phyloP scores from a whole-genome alignment of 2,797 vertebrate species.

The Lutjanus campechanus region DNA sequence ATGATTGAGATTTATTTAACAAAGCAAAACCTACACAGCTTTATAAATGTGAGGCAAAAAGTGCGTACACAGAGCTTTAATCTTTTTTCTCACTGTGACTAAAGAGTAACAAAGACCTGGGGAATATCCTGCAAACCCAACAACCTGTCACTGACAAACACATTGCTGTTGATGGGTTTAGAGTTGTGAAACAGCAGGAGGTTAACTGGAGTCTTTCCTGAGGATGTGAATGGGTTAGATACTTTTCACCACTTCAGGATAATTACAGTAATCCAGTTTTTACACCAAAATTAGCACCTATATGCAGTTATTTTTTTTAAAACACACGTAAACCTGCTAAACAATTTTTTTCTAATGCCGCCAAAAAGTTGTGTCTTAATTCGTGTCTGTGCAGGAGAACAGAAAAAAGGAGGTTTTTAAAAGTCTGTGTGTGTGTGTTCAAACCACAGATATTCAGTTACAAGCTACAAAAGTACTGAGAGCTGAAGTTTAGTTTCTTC shows the following conservation, averaged over 20 bases:
- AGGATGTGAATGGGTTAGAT: constrained; percentile 43
- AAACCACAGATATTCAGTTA: too few relatives aligned
- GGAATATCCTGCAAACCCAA: constrained; percentile 46
- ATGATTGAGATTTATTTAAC: neutral
- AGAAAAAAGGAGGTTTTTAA: too few relatives aligned
- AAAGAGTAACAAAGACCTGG: constrained; percentile 41
- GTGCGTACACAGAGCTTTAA: neutral
- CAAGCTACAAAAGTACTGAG: too few relatives aligned
- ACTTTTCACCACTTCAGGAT: constrained; percentile 39
- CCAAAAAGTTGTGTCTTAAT: too few relatives aligned
- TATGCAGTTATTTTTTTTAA: too few relatives aligned
- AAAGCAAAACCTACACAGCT: neutral
- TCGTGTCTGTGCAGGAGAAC: too few relatives aligned
- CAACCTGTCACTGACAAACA: constrained; percentile 66
- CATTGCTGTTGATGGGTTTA: constrained; percentile 49
- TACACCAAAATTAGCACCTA: too few relatives aligned
- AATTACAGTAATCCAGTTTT: constrained; percentile 6
- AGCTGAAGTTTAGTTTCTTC: too few relatives aligned
- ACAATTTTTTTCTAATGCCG: too few relatives aligned
- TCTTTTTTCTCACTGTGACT: constrained; percentile 19
- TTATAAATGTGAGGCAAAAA: constrained; percentile 1
- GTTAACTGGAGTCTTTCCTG: constrained; percentile 54
- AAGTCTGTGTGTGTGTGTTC: too few relatives aligned
- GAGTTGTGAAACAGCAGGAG: constrained; percentile 72
- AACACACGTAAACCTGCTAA: too few relatives aligned